Evolutionary conservation across 2,888 invertebrate genomes (phyloP), one percentile per base, ranked within the genome.

Genomic region (Phania funesta): DNA sequence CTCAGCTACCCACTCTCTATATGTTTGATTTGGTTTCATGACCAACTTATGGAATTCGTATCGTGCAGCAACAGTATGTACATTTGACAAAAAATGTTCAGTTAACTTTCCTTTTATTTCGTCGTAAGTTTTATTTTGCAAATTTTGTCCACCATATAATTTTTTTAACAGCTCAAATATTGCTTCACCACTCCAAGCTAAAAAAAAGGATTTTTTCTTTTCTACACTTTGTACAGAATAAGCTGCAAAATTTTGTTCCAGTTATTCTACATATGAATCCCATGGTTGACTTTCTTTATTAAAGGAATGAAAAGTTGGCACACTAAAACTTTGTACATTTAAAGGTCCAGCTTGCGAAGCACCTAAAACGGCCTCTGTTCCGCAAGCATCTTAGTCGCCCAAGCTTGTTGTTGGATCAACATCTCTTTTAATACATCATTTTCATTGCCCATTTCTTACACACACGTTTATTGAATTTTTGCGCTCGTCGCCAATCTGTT

Each of bases 1-100:
- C 26, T 62, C 41, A 6, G 62, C 73, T 24, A 73, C 41, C 62
- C 48, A 62, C 16, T 73, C 52, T 52, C 29, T 73, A n/a, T 73
- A 62, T 26, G 62, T 52, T 38, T 62, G 46, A 18, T 29, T 22
- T 22, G 58, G 32, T 38, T 58, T 58, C 71, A 58, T 58, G 2
- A n/a, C 22, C 4, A 32, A 22, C 32, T 71, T 56, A 22, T 44
- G 18, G 26, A 71, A 60, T 26, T 71, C 35, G 29, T 48, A 60
- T 35, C 32, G 44, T 5, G 58, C 60, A 22, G 71, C 32, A 32
- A 18, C n/a, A n/a, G n/a, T n/a, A n/a, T n/a, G n/a, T n/a, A n/a
- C n/a, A n/a, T n/a, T n/a, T n/a, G n/a, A n/a, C n/a, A n/a, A n/a
- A n/a, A n/a, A n/a, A n/a, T n/a, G n/a, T n/a, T n/a, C n/a, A n/a